Evolutionary conservation across 2,797 vertebrate species (phyloP).

Genomic region (Poeciliopsis paucimaculata): DNA sequence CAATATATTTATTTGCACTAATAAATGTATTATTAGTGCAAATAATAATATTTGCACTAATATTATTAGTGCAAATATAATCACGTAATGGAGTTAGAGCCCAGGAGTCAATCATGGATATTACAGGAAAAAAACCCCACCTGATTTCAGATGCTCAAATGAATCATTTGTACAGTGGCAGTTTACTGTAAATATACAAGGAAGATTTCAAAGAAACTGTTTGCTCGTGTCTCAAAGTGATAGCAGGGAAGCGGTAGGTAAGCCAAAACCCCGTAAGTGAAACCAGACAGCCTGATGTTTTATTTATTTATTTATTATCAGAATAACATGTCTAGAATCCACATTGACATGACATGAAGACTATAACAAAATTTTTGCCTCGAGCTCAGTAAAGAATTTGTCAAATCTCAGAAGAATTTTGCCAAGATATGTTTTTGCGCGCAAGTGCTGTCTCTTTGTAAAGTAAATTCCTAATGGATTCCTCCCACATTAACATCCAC

Average conservation of each 20-base stretch:
- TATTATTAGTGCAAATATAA: too few species aligned
- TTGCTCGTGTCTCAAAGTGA: slow-evolving; percentile 19
- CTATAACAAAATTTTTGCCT: slow-evolving; percentile 37
- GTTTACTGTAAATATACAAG: background rate
- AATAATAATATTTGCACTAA: background rate
- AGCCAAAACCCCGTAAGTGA: slow-evolving; percentile 21
- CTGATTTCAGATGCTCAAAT: background rate
- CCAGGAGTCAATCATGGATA: background rate
- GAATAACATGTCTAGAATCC: slow-evolving; percentile 6
- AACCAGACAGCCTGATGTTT: slow-evolving; percentile 32
- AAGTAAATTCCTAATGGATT: slow-evolving; percentile 56
- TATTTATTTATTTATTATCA: slow-evolving; percentile 13
- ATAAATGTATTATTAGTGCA: too few species aligned
- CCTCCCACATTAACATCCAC: slow-evolving; percentile 55
- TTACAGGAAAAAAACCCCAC: background rate
- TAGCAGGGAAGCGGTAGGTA: slow-evolving; percentile 12
- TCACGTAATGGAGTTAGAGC: background rate
- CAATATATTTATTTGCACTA: background rate
- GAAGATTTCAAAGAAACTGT: slow-evolving; percentile 12
- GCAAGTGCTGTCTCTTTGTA: slow-evolving; percentile 29
- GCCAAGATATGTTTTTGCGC: slow-evolving; percentile 38
- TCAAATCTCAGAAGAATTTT: slow-evolving; percentile 33
- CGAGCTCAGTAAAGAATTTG: slow-evolving; percentile 25
- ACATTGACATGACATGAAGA: background rate
- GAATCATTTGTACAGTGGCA: background rate